Base-by-base conservation (phyloP, 2,888 invertebrate genomes). In the Sturmia bella region DNA sequence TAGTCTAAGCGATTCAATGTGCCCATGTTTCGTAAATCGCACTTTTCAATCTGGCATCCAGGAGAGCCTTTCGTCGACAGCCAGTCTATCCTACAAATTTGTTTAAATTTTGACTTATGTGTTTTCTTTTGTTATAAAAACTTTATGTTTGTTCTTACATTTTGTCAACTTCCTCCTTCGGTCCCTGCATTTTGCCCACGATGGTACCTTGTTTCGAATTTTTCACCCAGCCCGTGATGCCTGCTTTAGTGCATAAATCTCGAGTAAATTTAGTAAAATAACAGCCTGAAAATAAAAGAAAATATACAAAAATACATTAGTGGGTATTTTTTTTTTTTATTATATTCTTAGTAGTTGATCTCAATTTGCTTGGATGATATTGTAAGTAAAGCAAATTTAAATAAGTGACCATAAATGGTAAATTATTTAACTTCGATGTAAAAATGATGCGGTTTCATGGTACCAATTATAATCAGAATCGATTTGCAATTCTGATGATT, bases 151-250 rank as follows among this genome's bases (percentile, higher is more conserved):
- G 64, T 12, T 92, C 95, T 93, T 91, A 97, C 98, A 98, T 96
- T 89, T 95, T 94, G 87, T 97, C 96, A 66, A 98, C 92, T 86
- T 94, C 93, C 7, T 93, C 92, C 88, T 95, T 95, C 52, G 93
- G 93, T 12, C 98, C 98, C 91, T 98, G 97, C 89, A 98, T 93
- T 91, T 96, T 96, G 64, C 98, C 98, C 7, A 95, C 93, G 69
- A 98, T 96, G 13, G 98, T 97, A 19, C 97, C 97, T 80, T 93
- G 93, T 90, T 94, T 95, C 52, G 96, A 95, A 91, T 98, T 98
- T 92, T 97, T 97, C 85, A 98, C 96, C 98, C 98, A 98, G 9
- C 98, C 98, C 24, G 93, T 94, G 41, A 98, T 92, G 19, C 94
- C 94, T 39, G 96, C 91, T 87, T 94, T 93, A 70, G 93, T 93